These are phyloP conservation scores for Acridotheres tristis DNA, from an alignment of 2,797 vertebrate genomes.

Conservation along the genomic window DNA sequence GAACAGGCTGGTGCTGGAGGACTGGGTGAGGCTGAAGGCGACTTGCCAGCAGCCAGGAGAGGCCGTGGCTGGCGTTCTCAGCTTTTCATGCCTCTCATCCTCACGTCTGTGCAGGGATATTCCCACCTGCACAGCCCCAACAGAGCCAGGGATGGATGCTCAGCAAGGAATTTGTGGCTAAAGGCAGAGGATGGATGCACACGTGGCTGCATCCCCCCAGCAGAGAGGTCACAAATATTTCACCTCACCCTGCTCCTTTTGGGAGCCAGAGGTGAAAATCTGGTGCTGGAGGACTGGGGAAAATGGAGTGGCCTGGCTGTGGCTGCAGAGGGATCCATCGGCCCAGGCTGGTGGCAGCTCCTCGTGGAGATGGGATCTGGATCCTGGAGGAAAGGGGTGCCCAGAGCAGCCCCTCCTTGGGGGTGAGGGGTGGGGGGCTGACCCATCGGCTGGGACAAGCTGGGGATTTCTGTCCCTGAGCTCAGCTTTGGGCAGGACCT, in stretches of 20 bases:
- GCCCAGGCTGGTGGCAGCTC: not conserved
- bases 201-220: not conserved
- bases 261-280: not conserved
- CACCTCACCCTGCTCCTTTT: not conserved
- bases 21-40: not conserved
- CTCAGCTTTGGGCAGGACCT: not conserved
- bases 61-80: not conserved
- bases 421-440: no score
- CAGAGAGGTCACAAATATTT: not conserved
- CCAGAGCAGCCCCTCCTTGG: not conserved
- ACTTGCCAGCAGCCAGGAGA: not conserved
- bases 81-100: not conserved
- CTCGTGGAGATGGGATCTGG: fast-evolving
- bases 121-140: fast-evolving
- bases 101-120: not conserved
- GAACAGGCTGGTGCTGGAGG: not conserved
- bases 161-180: not conserved
- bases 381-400: not conserved
- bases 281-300: not conserved
- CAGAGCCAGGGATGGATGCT: not conserved
- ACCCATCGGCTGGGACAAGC: fast-evolving
- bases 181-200: not conserved
- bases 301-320: not conserved
- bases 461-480: not conserved
- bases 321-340: fast-evolving